phyloP scores from a whole-genome alignment of 2,113 vertebrate genomes.

The Sardina pilchardus region DNA sequence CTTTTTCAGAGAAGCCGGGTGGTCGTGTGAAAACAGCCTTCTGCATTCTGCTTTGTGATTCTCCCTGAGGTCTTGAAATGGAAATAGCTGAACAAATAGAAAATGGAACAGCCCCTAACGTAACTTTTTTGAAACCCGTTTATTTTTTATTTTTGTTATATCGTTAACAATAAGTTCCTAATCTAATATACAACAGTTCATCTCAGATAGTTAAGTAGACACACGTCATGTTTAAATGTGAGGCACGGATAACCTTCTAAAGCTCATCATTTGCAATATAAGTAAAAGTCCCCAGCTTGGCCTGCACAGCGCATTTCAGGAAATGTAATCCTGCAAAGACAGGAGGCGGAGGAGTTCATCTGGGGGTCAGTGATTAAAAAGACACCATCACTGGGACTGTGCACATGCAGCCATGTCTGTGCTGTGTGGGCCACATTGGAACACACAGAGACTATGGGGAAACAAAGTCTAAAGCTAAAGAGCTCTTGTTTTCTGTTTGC shows the following conservation, averaged over 20 bases:
- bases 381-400: slow-evolving; percentile 36
- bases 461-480: not conserved
- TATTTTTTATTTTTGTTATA: not conserved
- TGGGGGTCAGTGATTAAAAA: slow-evolving; percentile 57
- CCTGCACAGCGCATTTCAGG: slow-evolving; percentile 11
- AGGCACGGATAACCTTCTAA: not conserved
- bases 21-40: not conserved
- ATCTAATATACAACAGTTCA: not conserved
- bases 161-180: not conserved
- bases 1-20: not conserved
- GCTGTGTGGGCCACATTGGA: not conserved
- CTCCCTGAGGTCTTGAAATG: no score
- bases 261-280: not conserved
- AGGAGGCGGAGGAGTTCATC: slow-evolving; percentile 49
- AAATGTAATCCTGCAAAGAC: slow-evolving; percentile 51
- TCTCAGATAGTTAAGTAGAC: not conserved
- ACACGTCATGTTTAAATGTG: not conserved
- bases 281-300: not conserved
- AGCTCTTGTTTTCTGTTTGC: not conserved
- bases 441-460: not conserved
- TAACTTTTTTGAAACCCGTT: not conserved
- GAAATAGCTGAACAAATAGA: not conserved
- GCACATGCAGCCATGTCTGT: not conserved
- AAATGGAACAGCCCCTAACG: not conserved
- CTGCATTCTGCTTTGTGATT: not conserved